phyloP scores from a whole-genome alignment of 64 coral and sea anemone genomes.

The Exaiptasia diaphana region DNA sequence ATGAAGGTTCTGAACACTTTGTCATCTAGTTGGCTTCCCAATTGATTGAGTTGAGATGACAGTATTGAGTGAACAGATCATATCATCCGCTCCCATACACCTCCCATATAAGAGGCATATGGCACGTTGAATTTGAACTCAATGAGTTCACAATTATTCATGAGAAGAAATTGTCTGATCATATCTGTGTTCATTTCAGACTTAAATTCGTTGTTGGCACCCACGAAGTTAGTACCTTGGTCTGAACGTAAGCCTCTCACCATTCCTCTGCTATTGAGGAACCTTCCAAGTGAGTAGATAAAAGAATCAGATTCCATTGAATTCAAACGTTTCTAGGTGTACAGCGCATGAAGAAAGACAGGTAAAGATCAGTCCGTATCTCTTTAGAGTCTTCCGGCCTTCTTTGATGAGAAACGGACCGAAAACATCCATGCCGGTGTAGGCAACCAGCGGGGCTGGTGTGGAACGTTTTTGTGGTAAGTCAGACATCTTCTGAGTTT shows the following conservation, averaged over 20 bases:
- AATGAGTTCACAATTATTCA: not conserved
- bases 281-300: not conserved
- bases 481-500: slow-evolving; percentile 25
- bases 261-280: too few species aligned
- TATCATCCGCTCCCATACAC: slow-evolving; percentile 14
- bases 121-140: slow-evolving; percentile 11
- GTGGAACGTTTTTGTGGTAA: not conserved
- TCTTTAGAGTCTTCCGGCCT: not conserved
- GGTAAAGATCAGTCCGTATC: slow-evolving; percentile 1
- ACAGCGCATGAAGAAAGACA: not conserved
- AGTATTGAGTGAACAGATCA: not conserved
- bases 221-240: too few species aligned
- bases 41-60: not conserved
- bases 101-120: slow-evolving; percentile 6
- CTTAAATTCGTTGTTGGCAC: not conserved
- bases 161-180: not conserved
- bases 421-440: slow-evolving; percentile 2
- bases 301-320: not conserved
- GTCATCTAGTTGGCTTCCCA: slow-evolving; percentile 1
- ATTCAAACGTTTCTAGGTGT: not conserved
- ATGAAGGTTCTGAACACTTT: slow-evolving; percentile 17
- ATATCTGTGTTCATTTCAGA: not conserved
- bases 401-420: slow-evolving; percentile 6
- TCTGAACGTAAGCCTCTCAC: too few species aligned
- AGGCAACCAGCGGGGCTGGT: not conserved